Base-by-base conservation (phyloP, 2,113 vertebrate species). In the Cephalopholis sonnerati region DNA sequence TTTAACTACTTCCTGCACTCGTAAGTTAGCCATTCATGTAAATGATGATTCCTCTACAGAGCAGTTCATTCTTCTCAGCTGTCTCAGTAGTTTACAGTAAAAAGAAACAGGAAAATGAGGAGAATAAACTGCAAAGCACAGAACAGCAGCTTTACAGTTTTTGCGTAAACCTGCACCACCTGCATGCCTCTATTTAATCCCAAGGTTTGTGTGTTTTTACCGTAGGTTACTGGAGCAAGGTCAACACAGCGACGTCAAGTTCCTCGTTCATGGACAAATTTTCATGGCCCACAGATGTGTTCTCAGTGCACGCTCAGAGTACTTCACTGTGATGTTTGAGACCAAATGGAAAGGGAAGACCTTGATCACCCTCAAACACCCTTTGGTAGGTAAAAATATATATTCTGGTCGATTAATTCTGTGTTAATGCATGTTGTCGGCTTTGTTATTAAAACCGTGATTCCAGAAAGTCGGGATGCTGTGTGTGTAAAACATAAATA, bases 311-410 rank as follows among this genome's bases (percentile, higher is more conserved):
- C 97, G 97, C 39, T 99, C 97, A 0, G 92, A 97, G 74, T 99
- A 99, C 93, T 99, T 99, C n/a, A 96, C 96, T 0, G 96, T 97
- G 79, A 98, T 99, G 97, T 98, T 99, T 87, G 96, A 98, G 86
- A 97, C 95, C 87, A 99, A 98, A 61, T 99, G 98, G 98, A 98
- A 96, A 79, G 96, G 96, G 58, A 99, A 97, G 93, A 96, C 91
- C 51, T 85, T 96, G 70, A 97, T 99, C 82, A 96, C 95, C 17
- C 95, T 99, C 77, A 97, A 97, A 86, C 98, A 99, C 84, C 97
- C 98, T 11, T 85, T 99, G 97, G 98, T 99, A 93, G 93, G 29
- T 70, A 50, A 9, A 50, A 39, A 39, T 5, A 78, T 65, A 29
- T 20, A 41, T n/a, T 57, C 3, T 55, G 1, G 41, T 41, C 55